Percentiles rank a stretch among this genome's conserved stretches.
These are phyloP conservation scores for Anthoptus insignis DNA, from an alignment of 2,888 invertebrate species.

Conservation along the genomic window DNA sequence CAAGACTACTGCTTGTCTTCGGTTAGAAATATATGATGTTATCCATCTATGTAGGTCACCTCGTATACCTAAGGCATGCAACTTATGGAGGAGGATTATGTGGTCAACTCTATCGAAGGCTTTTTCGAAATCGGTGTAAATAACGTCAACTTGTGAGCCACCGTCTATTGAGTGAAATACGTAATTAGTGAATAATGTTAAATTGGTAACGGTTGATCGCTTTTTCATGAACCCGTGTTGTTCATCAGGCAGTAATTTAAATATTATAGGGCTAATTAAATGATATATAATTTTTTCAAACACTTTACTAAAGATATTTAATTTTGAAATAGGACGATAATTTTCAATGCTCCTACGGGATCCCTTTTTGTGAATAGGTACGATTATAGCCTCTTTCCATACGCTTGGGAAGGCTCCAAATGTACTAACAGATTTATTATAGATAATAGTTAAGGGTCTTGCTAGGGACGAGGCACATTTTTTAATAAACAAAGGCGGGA, in stretches of 20 bases:
- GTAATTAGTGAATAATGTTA: not conserved
- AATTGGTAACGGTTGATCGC: not conserved
- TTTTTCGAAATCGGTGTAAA: conserved; percentile 1
- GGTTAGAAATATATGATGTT: not conserved
- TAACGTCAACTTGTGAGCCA: not conserved
- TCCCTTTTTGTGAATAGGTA: conserved; percentile 22
- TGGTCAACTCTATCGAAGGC: conserved; percentile 6
- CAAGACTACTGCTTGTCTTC: not conserved
- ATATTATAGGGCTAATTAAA: not conserved
- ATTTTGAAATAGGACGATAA: conserved; percentile 22
- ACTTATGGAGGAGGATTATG: not conserved
- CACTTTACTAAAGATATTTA: conserved; percentile 22
- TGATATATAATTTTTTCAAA: conserved; percentile 16
- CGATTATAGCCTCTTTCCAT: conserved; percentile 10
- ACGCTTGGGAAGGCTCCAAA: not conserved
- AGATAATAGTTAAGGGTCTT: not conserved
- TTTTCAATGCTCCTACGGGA: conserved; percentile 10
- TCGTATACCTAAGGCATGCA: conserved; percentile 3
- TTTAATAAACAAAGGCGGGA: conserved; percentile 12
- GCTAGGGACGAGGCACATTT: conserved; percentile 1
- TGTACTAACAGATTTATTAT: conserved; percentile 2
- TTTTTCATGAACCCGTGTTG: conserved; percentile 17
- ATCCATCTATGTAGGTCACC: not conserved
- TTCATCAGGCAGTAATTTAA: conserved; percentile 6
- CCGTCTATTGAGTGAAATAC: not conserved